These are phyloP conservation scores for Solenopsis fugax DNA, from an alignment of 1,140 invertebrate genomes.

Conservation along the genomic window DNA sequence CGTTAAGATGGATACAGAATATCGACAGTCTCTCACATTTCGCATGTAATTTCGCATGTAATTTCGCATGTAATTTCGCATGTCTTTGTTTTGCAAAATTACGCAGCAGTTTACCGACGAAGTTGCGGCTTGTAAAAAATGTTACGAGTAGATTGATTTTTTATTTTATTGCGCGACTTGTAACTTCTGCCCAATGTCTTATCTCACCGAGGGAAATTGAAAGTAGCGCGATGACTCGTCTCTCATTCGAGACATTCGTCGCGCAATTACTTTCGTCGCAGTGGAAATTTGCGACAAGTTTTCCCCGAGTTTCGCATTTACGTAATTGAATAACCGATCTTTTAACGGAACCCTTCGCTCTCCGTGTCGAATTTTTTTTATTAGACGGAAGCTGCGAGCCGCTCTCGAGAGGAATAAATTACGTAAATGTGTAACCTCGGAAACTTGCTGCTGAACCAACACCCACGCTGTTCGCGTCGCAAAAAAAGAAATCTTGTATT, in stretches of 20 bases:
- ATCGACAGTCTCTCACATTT: neutral
- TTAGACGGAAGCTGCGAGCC: neutral
- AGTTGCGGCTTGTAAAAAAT: neutral
- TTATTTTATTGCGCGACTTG: neutral
- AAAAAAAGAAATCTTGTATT: neutral
- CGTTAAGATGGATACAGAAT: neutral
- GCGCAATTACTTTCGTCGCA: neutral
- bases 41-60: neutral
- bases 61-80: neutral
- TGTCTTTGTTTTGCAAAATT: neutral
- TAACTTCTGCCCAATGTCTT: neutral
- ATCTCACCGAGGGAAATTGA: neutral
- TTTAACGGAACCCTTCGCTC: neutral
- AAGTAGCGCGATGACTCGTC: constrained; percentile 5
- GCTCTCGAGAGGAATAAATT: neutral
- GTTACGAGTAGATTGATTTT: neutral
- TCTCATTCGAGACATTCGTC: neutral
- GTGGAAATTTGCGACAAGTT: neutral
- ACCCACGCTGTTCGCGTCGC: too few species aligned
- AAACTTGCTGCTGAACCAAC: neutral
- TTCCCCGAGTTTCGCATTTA: neutral
- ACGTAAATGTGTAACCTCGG: constrained; percentile 16
- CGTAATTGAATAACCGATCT: constrained; percentile 44
- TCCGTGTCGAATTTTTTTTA: constrained; percentile 19
- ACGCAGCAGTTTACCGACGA: neutral